phyloP scores from a whole-genome alignment of 2,888 invertebrate species.

The Muscina levida region DNA sequence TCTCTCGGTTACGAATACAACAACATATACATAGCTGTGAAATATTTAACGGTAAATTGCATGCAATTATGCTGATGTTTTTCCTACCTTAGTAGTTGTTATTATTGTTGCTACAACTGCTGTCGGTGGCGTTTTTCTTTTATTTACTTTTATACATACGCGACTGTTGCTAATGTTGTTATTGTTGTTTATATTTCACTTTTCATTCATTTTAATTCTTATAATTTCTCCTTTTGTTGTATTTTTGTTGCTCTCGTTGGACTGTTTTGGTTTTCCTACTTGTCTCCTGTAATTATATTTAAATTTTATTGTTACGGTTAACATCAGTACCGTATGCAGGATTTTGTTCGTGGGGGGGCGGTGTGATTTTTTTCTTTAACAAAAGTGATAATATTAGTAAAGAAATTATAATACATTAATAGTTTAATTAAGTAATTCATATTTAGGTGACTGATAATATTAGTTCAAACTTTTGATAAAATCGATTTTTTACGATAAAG shows the following conservation, averaged over 20 bases:
- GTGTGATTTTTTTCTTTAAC: too few species aligned
- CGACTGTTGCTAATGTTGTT: slow-evolving; percentile 42
- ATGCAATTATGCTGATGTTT: slow-evolving; percentile 74
- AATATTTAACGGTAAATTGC: slow-evolving; percentile 78
- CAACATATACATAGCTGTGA: slow-evolving; percentile 72
- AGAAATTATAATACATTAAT: too few species aligned
- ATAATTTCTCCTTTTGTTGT: slow-evolving; percentile 52
- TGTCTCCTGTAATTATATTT: slow-evolving; percentile 70
- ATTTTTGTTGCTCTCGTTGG: slow-evolving; percentile 43
- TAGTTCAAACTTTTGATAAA: too few species aligned
- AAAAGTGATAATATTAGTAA: too few species aligned
- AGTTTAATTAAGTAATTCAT: too few species aligned
- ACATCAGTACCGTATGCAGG: too few species aligned
- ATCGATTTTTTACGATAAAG: too few species aligned
- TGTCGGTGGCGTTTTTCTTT: slow-evolving; percentile 42
- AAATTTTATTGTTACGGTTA: slow-evolving; percentile 66
- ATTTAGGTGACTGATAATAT: too few species aligned
- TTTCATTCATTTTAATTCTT: slow-evolving; percentile 65
- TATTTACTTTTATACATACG: slow-evolving; percentile 45
- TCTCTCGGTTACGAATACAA: slow-evolving; percentile 72
- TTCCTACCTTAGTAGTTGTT: slow-evolving; percentile 45
- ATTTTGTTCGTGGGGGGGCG: too few species aligned
- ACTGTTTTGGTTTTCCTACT: slow-evolving; percentile 50
- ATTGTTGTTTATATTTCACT: slow-evolving; percentile 63
- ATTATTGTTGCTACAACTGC: slow-evolving; percentile 53